A percentile compares a stretch with the other conserved stretches of the same genome.
These are phyloP conservation scores for Bimastos eiseni DNA, from an alignment of 2,888 invertebrate species.

Conservation along the genomic window DNA sequence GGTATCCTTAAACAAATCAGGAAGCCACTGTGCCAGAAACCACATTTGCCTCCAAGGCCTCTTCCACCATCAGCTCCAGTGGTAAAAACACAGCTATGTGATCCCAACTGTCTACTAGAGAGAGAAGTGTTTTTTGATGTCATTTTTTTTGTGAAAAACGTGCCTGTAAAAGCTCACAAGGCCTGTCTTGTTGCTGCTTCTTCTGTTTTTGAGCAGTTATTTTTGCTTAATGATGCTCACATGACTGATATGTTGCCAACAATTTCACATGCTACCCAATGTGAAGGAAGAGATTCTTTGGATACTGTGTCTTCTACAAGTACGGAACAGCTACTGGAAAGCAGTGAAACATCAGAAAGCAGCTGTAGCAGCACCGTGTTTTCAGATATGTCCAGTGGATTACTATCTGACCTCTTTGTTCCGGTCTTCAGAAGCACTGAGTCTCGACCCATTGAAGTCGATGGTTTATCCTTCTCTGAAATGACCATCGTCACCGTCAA, in stretches of 20 bases:
- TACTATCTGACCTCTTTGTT: neutral
- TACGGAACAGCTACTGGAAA: neutral
- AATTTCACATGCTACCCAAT: neutral
- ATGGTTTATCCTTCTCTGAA: constrained; percentile 5
- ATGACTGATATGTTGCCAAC: neutral
- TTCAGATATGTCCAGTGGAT: neutral
- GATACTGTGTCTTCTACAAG: neutral
- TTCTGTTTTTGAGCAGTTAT: constrained; percentile 51
- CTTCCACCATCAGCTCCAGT: constrained; percentile 64
- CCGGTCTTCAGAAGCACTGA: neutral
- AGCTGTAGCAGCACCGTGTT: neutral
- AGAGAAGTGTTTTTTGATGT: constrained; percentile 34
- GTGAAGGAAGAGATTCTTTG: neutral
- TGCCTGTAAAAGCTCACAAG: constrained; percentile 48
- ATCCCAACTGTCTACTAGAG: neutral
- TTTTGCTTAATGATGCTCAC: constrained; percentile 35
- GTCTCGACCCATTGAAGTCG: neutral
- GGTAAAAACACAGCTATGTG: constrained; percentile 62
- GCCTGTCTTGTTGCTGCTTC: constrained; percentile 52
- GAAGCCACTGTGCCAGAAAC: constrained; percentile 66
- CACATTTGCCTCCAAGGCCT: constrained; percentile 90
- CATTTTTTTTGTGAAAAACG: constrained; percentile 32
- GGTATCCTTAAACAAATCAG: constrained; percentile 79
- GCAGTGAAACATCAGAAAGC: neutral
- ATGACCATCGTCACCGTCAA: constrained; percentile 74